Conservation (phyloP, 2,888 invertebrate genomes). For the Dryocosmus kuriphilus region DNA sequence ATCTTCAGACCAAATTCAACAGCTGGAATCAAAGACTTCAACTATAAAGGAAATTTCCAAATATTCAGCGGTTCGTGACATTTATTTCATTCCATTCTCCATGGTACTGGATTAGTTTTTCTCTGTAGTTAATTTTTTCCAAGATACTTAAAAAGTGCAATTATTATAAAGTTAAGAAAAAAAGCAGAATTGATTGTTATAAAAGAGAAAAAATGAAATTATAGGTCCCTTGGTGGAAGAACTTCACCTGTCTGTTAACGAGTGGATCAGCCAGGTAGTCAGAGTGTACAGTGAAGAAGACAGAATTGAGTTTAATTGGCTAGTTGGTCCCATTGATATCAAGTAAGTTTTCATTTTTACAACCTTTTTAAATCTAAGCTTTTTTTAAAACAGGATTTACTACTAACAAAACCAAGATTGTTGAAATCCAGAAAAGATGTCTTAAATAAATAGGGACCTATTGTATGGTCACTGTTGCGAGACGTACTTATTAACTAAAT, state of each 20-base stretch:
- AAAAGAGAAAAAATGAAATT: too few species aligned
- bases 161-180: too few species aligned
- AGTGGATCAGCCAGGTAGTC: constrained; percentile 87
- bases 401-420: not conserved
- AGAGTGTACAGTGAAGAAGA: constrained; percentile 82
- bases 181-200: too few species aligned
- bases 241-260: constrained; percentile 82
- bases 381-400: too few species aligned
- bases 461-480: too few species aligned
- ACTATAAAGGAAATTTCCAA: not conserved
- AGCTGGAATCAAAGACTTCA: constrained; percentile 45
- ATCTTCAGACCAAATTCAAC: constrained; percentile 85
- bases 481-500: too few species aligned
- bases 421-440: not conserved
- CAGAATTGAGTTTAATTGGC: constrained; percentile 86
- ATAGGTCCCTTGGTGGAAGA: constrained; percentile 86
- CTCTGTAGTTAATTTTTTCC: too few species aligned
- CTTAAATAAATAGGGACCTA: too few species aligned
- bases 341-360: constrained; percentile 65
- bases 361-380: not conserved
- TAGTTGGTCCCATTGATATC: constrained; percentile 88
- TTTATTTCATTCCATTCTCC: too few species aligned
- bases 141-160: too few species aligned
- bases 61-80: not conserved
- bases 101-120: too few species aligned